phyloP scores from a whole-genome alignment of 2,888 invertebrate species.

The Teinopalpus imperialis region DNA sequence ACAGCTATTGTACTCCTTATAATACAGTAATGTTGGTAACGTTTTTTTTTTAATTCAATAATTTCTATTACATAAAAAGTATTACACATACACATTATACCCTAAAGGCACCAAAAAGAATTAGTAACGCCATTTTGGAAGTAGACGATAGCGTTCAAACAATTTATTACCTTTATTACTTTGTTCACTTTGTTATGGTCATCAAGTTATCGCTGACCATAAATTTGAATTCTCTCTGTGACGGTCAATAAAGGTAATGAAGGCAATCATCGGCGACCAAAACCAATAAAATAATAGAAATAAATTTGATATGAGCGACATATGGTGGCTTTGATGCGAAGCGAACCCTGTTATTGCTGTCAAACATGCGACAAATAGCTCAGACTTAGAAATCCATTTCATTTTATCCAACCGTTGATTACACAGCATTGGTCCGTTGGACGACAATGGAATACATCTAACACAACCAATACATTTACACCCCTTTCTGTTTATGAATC shows the following conservation, averaged over 20 bases:
- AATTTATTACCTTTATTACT: slow-evolving; percentile 75
- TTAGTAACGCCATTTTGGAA: slow-evolving; percentile 34
- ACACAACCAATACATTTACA: slow-evolving; percentile 76
- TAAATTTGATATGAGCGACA: slow-evolving; percentile 82
- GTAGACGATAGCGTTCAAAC: slow-evolving; percentile 53
- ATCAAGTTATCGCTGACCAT: slow-evolving; percentile 73
- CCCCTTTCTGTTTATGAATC: slow-evolving; percentile 78
- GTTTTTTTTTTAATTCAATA: slow-evolving; percentile 25
- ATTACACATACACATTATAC: slow-evolving; percentile 17
- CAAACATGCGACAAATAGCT: slow-evolving; percentile 81
- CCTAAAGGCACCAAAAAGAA: slow-evolving; percentile 29
- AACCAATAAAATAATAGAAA: slow-evolving; percentile 80
- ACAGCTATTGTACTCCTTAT: slow-evolving; percentile 64
- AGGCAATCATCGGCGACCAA: slow-evolving; percentile 73
- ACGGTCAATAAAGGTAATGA: slow-evolving; percentile 80
- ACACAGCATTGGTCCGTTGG: slow-evolving; percentile 75
- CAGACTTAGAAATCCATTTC: slow-evolving; percentile 66
- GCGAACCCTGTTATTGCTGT: slow-evolving; percentile 80
- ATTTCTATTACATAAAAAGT: slow-evolving; percentile 3
- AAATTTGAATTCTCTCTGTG: slow-evolving; percentile 78
- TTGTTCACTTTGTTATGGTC: slow-evolving; percentile 73
- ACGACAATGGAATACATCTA: slow-evolving; percentile 73
- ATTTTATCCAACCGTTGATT: slow-evolving; percentile 76
- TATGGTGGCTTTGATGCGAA: slow-evolving; percentile 76
- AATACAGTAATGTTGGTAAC: slow-evolving; percentile 57